phyloP scores from a whole-genome alignment of 2,797 vertebrate species.

The Sebastiscus albofasciatus region DNA sequence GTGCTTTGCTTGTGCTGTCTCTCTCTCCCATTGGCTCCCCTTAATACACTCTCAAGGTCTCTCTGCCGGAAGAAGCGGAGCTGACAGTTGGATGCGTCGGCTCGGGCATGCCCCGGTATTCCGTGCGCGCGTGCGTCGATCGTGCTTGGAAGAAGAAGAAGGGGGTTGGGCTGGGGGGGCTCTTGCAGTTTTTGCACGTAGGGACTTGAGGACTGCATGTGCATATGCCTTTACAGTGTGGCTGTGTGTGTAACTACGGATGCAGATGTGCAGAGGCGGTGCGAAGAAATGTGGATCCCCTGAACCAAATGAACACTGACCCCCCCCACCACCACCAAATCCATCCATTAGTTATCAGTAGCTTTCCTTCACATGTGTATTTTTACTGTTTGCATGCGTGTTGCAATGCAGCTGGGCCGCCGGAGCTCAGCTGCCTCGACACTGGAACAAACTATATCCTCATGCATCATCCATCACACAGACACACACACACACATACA shows the following conservation, averaged over 20 bases:
- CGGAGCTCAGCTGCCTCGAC: constrained; percentile 43
- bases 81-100: constrained; percentile 68
- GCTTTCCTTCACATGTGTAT: not conserved
- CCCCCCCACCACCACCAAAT: fast-evolving
- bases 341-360: not conserved
- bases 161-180: constrained; percentile 11
- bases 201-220: constrained; percentile 32
- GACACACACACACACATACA: constrained; percentile 2
- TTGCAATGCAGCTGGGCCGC: constrained; percentile 51
- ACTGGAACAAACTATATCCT: constrained; percentile 42
- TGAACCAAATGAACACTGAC: not conserved
- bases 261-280: constrained; percentile 28
- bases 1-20: not conserved
- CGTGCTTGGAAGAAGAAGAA: constrained; percentile 10
- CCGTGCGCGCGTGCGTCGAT: constrained; percentile 67
- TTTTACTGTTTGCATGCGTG: constrained; percentile 28
- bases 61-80: constrained; percentile 66
- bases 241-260: not conserved
- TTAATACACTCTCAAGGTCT: constrained; percentile 62
- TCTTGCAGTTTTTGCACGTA: constrained; percentile 52
- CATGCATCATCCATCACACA: constrained; percentile 43
- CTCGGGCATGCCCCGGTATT: constrained; percentile 77
- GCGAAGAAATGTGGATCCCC: constrained; percentile 1
- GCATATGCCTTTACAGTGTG: constrained; percentile 19
- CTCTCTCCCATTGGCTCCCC: constrained; percentile 39